Evolutionary conservation across 2,888 invertebrate genomes (phyloP), one percentile per base, ranked within the genome.

Genomic region (Diloba caeruleocephala): DNA sequence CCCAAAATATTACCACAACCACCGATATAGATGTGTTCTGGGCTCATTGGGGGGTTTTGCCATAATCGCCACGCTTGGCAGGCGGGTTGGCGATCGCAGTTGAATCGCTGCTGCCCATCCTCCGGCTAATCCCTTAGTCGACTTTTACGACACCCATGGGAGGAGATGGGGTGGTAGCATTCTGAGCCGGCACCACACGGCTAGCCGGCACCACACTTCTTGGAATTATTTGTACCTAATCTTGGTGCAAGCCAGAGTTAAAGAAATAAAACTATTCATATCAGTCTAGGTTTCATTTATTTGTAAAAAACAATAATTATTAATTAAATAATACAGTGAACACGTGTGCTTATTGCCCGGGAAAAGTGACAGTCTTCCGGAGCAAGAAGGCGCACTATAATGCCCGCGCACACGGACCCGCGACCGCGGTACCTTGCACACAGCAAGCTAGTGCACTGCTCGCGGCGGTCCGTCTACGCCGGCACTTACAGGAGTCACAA

Each of bases 351-450:
- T 90, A 85, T 92, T 93, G 91, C 91, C 80, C 90, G 90, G 93
- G 93, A 92, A 93, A 93, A 93, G 91, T 82, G 68, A 69, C 71
- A 74, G 92, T 93, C 92, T 93, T 93, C 92, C 92, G 92, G 92
- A 90, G 92, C 92, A 92, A 93, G 87, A 90, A 90, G 92, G 84
- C 70, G 84, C 88, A 85, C 75, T 36, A 42, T 12, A 57, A 51
- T 53, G 48, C 61, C 55, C 42, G 39, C 59, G 56, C 65, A 57
- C 52, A 57, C 63, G 54, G 41, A 28, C 48, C 48, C 7, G 52
- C 48, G 31, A 29, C 34, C 17, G n/a, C 36, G 7, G 33, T 36
- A 21, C 45, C n/a, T 15, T 25, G 36, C 15, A 6, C 25, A 10
- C 36, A 14, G 13, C 2, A 28, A 5, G 21, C 21, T 19, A 17